Base-by-base conservation (phyloP, 2,888 invertebrate genomes). In the Malachius bipustulatus region DNA sequence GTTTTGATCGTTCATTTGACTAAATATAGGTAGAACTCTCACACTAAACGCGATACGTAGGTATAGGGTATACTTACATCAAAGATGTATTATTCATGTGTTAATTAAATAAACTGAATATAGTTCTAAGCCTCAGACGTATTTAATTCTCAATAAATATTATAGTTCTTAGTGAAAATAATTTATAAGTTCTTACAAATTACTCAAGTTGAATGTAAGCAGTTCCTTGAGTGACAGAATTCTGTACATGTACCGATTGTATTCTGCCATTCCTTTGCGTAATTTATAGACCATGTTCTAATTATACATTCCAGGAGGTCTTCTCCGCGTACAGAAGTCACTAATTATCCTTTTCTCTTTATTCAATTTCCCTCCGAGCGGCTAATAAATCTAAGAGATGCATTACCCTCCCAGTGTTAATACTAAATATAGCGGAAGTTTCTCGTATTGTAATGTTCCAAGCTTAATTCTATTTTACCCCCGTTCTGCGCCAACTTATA, bases 221-320 rank as follows among this genome's bases (percentile, higher is more conserved):
- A 8, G n/a, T 19, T n/a, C 24, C 6, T 19, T 51, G 55, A 53
- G 51, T 52, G 54, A 51, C 53, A 52, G 51, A 47, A 48, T 47
- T 46, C 43, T 45, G 49, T 50, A 51, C 50, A 54, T 52, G 51
- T 52, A 48, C 49, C 46, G 48, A 49, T 48, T 49, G 49, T 53
- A 55, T 53, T 52, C 51, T 45, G 40, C 46, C 43, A 47, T 47
- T 51, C 51, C 48, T 50, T 49, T 48, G 44, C 44, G 46, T 52
- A 56, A 56, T 56, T 56, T 56, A 56, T 55, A 51, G 54, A 43
- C 51, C 50, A 50, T 52, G 54, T 54, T 54, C 50, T 50, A 53
- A 53, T 55, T 56, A 56, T 54, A 52, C 51, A 49, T 53, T 50
- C 48, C 43, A 44, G 49, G 45, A 47, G 48, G 51, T 47, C 48